Evolutionary conservation across 2,113 vertebrate species (phyloP).

Genomic region (Etheostoma spectabile): DNA sequence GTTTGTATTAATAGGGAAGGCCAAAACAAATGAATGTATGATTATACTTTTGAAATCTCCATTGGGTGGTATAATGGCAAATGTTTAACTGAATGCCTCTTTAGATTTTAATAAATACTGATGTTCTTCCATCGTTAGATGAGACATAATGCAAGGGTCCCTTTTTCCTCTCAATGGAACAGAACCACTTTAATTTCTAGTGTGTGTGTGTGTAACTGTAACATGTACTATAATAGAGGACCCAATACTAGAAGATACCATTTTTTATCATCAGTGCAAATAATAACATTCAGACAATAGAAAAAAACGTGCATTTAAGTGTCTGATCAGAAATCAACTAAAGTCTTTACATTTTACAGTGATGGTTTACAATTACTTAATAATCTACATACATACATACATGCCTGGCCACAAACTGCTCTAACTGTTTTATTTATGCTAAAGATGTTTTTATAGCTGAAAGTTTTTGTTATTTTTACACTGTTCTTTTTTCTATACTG

Average conservation of each 20-base stretch:
- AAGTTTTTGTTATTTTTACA: too few relatives aligned
- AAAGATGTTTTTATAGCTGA: too few relatives aligned
- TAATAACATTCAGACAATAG: neutral
- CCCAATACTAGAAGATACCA: neutral
- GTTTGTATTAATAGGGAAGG: constrained; percentile 6
- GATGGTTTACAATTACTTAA: neutral
- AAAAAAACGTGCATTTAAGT: neutral
- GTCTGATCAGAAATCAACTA: neutral
- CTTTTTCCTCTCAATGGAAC: neutral
- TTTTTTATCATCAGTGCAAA: constrained; percentile 3
- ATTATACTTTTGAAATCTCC: constrained; percentile 33
- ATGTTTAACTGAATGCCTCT: constrained; percentile 20
- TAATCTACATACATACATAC: too few relatives aligned
- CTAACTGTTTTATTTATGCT: too few relatives aligned
- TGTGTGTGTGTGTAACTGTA: neutral
- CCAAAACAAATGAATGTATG: constrained; percentile 17
- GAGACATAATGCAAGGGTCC: neutral
- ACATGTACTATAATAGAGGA: neutral
- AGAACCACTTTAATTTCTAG: constrained; percentile 1
- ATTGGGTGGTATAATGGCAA: constrained; percentile 22
- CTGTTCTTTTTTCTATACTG: too few relatives aligned
- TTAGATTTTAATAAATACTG: constrained; percentile 22
- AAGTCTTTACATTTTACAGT: neutral
- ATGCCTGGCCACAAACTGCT: too few relatives aligned
- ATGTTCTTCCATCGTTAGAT: neutral